Evolutionary conservation across 1,140 invertebrate genomes (phyloP).

Genomic region (Drosophila erecta): DNA sequence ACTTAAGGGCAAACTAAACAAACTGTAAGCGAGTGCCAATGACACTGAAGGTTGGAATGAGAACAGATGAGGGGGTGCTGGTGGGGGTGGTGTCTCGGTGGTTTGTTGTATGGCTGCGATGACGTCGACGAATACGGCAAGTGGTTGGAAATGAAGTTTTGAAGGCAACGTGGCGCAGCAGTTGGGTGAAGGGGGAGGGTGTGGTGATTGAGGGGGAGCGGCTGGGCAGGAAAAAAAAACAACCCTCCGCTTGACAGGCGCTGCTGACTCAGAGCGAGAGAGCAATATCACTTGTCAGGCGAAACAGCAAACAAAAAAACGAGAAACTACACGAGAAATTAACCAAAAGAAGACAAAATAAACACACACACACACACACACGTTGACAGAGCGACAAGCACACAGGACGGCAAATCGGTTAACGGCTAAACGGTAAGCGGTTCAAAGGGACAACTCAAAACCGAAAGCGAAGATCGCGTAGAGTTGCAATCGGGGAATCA

Average conservation of each 20-base stretch:
- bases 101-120: constrained; percentile 69
- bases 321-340: constrained; percentile 16
- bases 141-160: constrained; percentile 72
- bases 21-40: constrained; percentile 38
- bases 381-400: not conserved
- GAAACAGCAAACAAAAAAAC: constrained; percentile 5
- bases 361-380: not conserved
- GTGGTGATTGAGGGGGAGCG: constrained; percentile 26
- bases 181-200: constrained; percentile 1
- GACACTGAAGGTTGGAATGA: constrained; percentile 14
- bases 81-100: constrained; percentile 30
- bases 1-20: constrained; percentile 21
- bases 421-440: constrained; percentile 27
- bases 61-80: not conserved
- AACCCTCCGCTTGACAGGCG: constrained; percentile 60
- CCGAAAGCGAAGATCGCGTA: constrained; percentile 19
- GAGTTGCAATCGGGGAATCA: constrained; percentile 10
- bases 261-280: constrained; percentile 69
- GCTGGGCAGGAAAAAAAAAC: constrained; percentile 52
- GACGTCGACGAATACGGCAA: constrained; percentile 62
- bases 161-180: not conserved
- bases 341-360: constrained; percentile 35
- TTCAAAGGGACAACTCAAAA: constrained; percentile 13
- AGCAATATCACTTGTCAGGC: constrained; percentile 44
- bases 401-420: constrained; percentile 4